Base-by-base conservation (phyloP, 2,797 vertebrate species). In the Schizopygopsis pylzovi region DNA sequence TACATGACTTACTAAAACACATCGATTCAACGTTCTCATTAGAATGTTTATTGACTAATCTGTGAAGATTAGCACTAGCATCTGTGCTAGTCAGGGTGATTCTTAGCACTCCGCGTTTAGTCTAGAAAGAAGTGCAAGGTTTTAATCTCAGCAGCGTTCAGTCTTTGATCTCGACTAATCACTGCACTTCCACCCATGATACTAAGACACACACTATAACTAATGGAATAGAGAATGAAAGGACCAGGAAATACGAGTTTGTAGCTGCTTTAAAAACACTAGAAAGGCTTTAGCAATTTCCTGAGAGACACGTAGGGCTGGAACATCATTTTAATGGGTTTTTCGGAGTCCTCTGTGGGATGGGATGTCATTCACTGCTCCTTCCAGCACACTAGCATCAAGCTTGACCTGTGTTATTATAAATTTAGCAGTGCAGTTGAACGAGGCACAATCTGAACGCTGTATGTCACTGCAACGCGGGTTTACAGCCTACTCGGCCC, bases 11-110 rank as follows among this genome's bases (percentile, higher is more conserved):
- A 65, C 81, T 87, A 76, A 86, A 87, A 76, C 86, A 75, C 71
- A 87, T 77, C 76, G 83, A 89, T 84, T 88, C 68, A 87, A 87
- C 81, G 77, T 87, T 83, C 88, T 86, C 83, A 86, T 89, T 89
- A 88, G 68, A 82, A 61, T 63, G 52, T 63, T 89, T 84, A 90
- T 89, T 85, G 86, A 89, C 87, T 67, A 79, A 71, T 81, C 71
- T 87, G 83, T 72, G 78, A 86, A 76, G 84, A 68, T 78, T 85
- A 89, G 82, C 43, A 20, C 85, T 83, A 81, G 81, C 75, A 77
- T 77, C 47, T 28, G 33, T 1, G 33, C 83, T 87, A 83, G 54
- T 68, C 82, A 61, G 43, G 25, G 72, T 67, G 83, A 89, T 81
- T 85, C 63, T 54, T 56, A 16, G 28, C 72, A 20, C 37, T 70